A percentile compares a stretch with the other conserved stretches of the same genome.
Conservation (phyloP, 2,888 invertebrate species). For the Caenorhabditis sp. region DNA sequence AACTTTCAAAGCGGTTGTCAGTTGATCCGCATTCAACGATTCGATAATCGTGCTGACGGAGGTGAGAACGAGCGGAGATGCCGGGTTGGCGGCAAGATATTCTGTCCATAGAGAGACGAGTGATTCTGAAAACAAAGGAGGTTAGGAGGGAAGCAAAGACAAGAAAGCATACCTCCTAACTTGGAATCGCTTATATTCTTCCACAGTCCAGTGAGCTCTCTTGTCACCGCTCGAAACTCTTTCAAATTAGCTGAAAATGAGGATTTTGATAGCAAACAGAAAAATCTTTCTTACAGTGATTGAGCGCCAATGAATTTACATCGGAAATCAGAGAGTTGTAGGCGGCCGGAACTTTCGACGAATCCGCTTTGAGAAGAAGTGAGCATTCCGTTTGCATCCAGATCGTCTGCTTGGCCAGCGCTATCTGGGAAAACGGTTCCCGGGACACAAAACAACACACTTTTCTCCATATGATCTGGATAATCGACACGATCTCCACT, state of each 20-base stretch:
- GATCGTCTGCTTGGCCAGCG: conserved; percentile 69
- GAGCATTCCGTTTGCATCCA: conserved; percentile 74
- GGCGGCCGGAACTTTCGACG: conserved; percentile 52
- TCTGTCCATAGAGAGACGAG: conserved; percentile 69
- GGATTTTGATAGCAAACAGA: neutral
- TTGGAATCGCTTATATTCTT: conserved; percentile 69
- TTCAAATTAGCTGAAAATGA: conserved; percentile 67
- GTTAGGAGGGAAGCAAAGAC: neutral
- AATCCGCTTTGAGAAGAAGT: conserved; percentile 67
- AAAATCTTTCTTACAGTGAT: conserved; percentile 57
- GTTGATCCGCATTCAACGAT: conserved; percentile 71
- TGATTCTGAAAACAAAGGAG: conserved; percentile 54
- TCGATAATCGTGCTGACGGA: conserved; percentile 67
- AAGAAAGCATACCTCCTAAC: conserved; percentile 70
- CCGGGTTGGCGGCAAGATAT: conserved; percentile 65
- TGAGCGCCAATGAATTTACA: conserved; percentile 61
- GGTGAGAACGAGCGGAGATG: conserved; percentile 67
- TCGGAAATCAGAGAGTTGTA: conserved; percentile 72
- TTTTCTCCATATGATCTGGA: conserved; percentile 77
- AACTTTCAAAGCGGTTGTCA: conserved; percentile 72
- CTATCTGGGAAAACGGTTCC: conserved; percentile 32
- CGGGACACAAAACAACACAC: conserved; percentile 73
- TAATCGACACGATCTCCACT: conserved; percentile 61
- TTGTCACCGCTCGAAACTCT: conserved; percentile 68
- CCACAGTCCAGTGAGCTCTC: conserved; percentile 78